Percentiles rank a stretch among this genome's conserved stretches.
phyloP scores from a whole-genome alignment of 2,888 invertebrate species.

The Noctua pronuba region DNA sequence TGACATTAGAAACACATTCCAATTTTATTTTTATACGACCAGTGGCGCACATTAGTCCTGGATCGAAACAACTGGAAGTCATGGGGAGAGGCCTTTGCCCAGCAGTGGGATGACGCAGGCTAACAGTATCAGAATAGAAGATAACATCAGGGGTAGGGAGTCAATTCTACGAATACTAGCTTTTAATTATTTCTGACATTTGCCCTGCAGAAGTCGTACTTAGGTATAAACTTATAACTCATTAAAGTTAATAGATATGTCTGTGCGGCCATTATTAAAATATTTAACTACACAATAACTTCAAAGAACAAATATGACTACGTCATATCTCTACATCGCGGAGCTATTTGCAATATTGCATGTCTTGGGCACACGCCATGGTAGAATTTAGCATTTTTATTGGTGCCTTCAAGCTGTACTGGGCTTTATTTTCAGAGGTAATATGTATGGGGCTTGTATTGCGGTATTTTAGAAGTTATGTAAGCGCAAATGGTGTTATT shows the following conservation, averaged over 20 bases:
- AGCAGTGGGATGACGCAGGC: no score
- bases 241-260: conserved; percentile 6
- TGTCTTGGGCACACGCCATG: conserved; percentile 39
- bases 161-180: no score
- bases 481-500: background rate
- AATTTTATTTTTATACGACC: no score
- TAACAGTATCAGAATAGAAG: no score
- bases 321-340: conserved; percentile 7
- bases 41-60: no score
- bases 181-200: no score
- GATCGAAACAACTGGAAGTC: no score
- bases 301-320: conserved; percentile 26
- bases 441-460: conserved; percentile 3
- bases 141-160: no score
- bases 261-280: conserved; percentile 9
- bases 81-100: no score
- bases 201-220: background rate
- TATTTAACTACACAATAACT: conserved; percentile 21
- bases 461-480: conserved; percentile 29
- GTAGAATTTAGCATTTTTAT: conserved; percentile 55
- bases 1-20: no score
- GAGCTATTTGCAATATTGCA: conserved; percentile 53
- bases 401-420: conserved; percentile 13
- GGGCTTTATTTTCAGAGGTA: background rate
- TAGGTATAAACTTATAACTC: background rate